Conservation (phyloP, 2,797 vertebrate species). For the Coregonus ussuriensis region DNA sequence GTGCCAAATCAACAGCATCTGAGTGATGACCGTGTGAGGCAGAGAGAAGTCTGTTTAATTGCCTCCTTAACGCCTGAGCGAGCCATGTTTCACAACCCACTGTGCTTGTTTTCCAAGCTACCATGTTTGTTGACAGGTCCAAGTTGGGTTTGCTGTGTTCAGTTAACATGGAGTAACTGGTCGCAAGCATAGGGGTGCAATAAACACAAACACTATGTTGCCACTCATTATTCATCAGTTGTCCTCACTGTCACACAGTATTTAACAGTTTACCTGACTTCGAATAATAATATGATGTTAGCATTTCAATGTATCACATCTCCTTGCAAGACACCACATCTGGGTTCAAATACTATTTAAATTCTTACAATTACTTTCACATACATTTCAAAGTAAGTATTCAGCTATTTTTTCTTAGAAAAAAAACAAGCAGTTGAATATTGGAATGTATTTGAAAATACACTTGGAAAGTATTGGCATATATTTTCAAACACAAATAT, state of each 20-base stretch:
- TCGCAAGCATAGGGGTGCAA: background rate
- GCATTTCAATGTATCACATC: background rate
- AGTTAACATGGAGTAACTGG: background rate
- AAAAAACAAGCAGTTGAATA: no score
- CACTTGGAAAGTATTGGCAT: no score
- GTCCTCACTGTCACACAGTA: background rate
- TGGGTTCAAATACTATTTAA: no score
- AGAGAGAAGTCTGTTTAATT: slow-evolving; percentile 2
- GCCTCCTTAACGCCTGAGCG: background rate
- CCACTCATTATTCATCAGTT: background rate
- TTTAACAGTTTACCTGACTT: background rate
- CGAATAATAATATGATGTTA: background rate
- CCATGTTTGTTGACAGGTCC: background rate
- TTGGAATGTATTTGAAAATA: no score
- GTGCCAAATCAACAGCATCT: background rate
- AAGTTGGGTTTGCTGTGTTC: background rate
- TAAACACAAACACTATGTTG: background rate
- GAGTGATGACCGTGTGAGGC: background rate
- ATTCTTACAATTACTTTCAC: no score
- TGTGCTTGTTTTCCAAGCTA: background rate
- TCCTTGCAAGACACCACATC: background rate
- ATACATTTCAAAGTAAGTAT: no score
- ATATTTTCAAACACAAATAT: no score
- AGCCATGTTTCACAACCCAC: background rate
- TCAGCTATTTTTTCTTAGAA: no score